Conservation (phyloP, 2,888 invertebrate genomes). For the Campoplex capitator region DNA sequence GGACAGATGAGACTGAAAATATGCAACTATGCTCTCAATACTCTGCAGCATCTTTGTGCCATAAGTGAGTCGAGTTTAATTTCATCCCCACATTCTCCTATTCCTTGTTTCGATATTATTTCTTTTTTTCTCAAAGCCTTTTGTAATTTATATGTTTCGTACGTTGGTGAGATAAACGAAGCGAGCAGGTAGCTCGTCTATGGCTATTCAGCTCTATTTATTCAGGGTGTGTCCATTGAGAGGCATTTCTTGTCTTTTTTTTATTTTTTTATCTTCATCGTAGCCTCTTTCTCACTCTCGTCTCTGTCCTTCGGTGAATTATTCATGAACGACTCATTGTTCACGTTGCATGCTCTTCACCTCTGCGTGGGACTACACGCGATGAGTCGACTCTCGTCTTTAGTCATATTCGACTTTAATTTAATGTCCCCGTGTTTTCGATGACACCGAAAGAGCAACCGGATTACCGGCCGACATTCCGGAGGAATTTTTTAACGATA, state of each 20-base stretch:
- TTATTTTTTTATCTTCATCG: neutral
- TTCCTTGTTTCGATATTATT: slow-evolving; percentile 44
- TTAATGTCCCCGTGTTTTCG: neutral
- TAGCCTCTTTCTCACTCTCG: slow-evolving; percentile 4
- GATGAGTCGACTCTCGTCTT: slow-evolving; percentile 14
- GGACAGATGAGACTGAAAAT: slow-evolving; percentile 88
- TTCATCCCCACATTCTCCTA: neutral
- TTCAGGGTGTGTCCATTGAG: slow-evolving; percentile 52
- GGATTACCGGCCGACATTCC: slow-evolving; percentile 5
- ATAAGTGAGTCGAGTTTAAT: slow-evolving; percentile 86
- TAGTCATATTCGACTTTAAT: slow-evolving; percentile 22
- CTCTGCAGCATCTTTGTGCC: slow-evolving; percentile 87
- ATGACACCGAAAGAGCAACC: neutral
- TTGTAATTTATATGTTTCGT: slow-evolving; percentile 73
- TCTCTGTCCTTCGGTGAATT: slow-evolving; percentile 44
- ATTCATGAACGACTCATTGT: slow-evolving; percentile 61
- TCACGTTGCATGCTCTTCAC: slow-evolving; percentile 34
- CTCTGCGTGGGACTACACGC: slow-evolving; percentile 39
- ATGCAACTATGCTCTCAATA: slow-evolving; percentile 87
- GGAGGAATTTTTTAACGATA: neutral
- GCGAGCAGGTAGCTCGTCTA: slow-evolving; percentile 50
- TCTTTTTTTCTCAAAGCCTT: slow-evolving; percentile 84
- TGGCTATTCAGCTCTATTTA: slow-evolving; percentile 33
- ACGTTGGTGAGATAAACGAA: neutral
- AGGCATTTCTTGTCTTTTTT: neutral